Percentiles rank a stretch among this genome's conserved stretches.
Evolutionary conservation across 2,888 invertebrate species (phyloP).

Genomic region (Diadegma fenestrale): DNA sequence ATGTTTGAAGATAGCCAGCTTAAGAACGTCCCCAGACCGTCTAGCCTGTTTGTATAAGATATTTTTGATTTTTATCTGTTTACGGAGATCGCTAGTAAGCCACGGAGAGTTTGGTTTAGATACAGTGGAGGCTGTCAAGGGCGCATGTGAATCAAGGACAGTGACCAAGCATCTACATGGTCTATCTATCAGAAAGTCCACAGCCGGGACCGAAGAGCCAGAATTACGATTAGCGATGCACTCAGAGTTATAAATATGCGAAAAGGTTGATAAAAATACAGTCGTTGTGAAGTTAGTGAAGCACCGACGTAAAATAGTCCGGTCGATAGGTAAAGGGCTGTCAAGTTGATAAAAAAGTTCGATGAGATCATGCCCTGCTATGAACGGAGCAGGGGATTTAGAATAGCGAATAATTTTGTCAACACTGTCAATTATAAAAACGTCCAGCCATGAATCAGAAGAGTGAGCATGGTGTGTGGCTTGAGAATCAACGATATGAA

Average conservation of each 20-base stretch:
- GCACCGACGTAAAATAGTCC: too few species aligned
- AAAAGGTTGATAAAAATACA: neutral
- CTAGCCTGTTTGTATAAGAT: neutral
- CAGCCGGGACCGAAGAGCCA: too few species aligned
- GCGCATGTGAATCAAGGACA: neutral
- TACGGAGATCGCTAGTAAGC: neutral
- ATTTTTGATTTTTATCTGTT: neutral
- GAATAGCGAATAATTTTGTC: neutral
- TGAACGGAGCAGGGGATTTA: neutral
- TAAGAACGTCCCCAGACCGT: too few species aligned
- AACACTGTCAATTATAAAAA: neutral
- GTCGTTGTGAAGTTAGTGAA: neutral
- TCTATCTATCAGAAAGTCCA: too few species aligned
- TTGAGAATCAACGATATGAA: neutral
- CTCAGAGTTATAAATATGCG: too few species aligned
- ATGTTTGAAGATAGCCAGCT: too few species aligned
- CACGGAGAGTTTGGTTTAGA: neutral
- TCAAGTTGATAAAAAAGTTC: neutral
- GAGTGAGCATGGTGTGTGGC: neutral
- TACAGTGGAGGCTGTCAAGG: neutral
- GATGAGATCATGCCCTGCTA: neutral
- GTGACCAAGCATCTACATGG: too few species aligned
- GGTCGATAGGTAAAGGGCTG: neutral
- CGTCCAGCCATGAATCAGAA: slow-evolving; percentile 7
- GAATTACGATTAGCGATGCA: too few species aligned